phyloP scores from a whole-genome alignment of 2,113 vertebrate species.

The Chaetodon trifascialis region DNA sequence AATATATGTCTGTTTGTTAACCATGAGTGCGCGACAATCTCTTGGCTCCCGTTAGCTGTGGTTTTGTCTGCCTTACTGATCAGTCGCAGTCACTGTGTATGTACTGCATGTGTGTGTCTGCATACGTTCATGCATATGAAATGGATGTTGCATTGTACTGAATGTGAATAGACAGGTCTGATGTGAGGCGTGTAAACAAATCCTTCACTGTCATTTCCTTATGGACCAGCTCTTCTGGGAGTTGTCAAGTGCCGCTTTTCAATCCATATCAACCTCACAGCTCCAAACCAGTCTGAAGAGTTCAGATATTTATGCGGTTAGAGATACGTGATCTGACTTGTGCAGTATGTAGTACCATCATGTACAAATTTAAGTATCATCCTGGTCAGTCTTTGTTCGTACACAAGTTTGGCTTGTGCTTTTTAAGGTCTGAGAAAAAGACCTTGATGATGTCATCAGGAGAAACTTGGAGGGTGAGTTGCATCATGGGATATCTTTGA shows the following conservation, averaged over 20 bases:
- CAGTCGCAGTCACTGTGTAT: neutral
- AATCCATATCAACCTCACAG: neutral
- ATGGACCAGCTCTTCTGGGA: slow-evolving; percentile 29
- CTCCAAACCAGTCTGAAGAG: no score
- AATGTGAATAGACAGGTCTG: slow-evolving; percentile 3
- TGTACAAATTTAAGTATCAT: neutral
- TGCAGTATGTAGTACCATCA: neutral
- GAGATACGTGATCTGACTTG: neutral
- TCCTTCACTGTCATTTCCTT: slow-evolving; percentile 18
- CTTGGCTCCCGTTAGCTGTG: neutral
- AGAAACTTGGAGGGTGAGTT: no score
- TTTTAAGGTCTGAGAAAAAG: neutral
- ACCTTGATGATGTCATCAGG: neutral
- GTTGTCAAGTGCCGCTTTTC: slow-evolving; percentile 25
- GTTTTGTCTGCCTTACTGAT: slow-evolving; percentile 11
- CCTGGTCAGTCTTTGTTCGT: neutral
- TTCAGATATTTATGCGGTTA: neutral
- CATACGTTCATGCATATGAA: neutral
- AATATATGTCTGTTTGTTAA: slow-evolving; percentile 42
- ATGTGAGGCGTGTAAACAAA: slow-evolving; percentile 9
- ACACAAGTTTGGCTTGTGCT: neutral
- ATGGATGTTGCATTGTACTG: slow-evolving; percentile 15
- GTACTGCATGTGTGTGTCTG: neutral
- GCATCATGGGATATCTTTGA: neutral
- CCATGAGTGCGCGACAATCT: slow-evolving; percentile 5